Base-by-base conservation (phyloP, 2,888 invertebrate species). In the Beris chalybata region DNA sequence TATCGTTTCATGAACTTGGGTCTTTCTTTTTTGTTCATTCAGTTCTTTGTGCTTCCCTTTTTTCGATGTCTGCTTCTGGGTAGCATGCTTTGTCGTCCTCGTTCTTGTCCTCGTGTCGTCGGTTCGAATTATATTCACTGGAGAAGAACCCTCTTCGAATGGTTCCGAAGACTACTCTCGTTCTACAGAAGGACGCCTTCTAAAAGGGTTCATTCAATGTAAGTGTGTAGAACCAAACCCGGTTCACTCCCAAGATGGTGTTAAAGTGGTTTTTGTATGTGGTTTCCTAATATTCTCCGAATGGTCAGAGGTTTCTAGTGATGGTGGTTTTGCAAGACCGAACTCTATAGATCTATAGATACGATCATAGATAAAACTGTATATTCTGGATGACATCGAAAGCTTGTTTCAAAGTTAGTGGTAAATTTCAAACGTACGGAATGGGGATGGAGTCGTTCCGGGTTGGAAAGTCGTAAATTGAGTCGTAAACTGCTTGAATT, bases 401-500 rank as follows among this genome's bases (percentile, higher is more conserved):
- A 44, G 58, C 44, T 44, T 44, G 64, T 64, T 64, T 54, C 43
- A 64, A 64, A 64, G 64, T 64, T 64, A 53, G 64, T 64, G 64
- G 64, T 54, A 45, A 29, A 54, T 53, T 54, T 64, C 45, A 53
- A 52, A 64, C 38, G 38, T 7, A 38, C 38, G 38, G 38, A 7
- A 38, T 38, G 38, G 38, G 38, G 38, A 22, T 38, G 38, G 38
- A 7, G 9, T 38, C 22, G 22, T 22, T 22, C 9, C 9, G 38
- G 9, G 38, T n/a, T 7, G 38, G 38, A 38, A 67, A 66, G 67
- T 67, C 67, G 64, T 67, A 64, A 67, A 67, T 67, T 64, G 64
- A 67, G 67, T 67, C 67, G 64, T 57, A 67, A 63, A 67, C 63
- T 67, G 67, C 67, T 67, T 67, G 67, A 67, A 64, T 67, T 67